Evolutionary conservation across 2,888 invertebrate genomes (phyloP).

Genomic region (Stictocephala bisonia): DNA sequence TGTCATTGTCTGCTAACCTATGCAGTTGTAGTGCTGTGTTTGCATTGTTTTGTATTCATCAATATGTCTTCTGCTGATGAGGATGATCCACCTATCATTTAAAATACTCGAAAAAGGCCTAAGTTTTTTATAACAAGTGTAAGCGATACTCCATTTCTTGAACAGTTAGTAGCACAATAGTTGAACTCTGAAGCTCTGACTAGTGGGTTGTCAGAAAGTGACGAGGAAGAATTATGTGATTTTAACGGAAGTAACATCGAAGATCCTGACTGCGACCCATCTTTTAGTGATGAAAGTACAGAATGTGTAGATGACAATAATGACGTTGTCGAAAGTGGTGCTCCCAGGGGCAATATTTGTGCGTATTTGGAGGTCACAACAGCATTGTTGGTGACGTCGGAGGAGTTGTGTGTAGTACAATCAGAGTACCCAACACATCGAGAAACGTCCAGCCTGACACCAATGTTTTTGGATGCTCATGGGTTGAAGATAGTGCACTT

Average conservation of each 20-base stretch:
- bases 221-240: background rate
- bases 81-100: background rate
- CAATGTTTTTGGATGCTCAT: background rate
- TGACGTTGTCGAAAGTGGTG: too few species aligned
- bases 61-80: background rate
- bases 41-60: background rate
- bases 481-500: background rate
- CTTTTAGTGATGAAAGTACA: background rate
- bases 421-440: too few species aligned
- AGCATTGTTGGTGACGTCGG: too few species aligned
- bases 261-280: background rate
- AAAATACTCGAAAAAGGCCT: slow-evolving; percentile 1
- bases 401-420: too few species aligned
- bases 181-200: too few species aligned
- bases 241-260: background rate
- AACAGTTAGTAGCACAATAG: too few species aligned
- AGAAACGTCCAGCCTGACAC: too few species aligned
- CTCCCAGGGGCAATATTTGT: too few species aligned
- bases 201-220: too few species aligned
- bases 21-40: background rate
- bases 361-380: too few species aligned
- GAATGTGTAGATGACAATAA: too few species aligned
- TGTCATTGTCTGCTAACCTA: background rate
- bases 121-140: background rate
- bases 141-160: background rate